These are phyloP conservation scores for Alexandromys fortis DNA, from an alignment of 2,113 vertebrate genomes.

Conservation along the genomic window DNA sequence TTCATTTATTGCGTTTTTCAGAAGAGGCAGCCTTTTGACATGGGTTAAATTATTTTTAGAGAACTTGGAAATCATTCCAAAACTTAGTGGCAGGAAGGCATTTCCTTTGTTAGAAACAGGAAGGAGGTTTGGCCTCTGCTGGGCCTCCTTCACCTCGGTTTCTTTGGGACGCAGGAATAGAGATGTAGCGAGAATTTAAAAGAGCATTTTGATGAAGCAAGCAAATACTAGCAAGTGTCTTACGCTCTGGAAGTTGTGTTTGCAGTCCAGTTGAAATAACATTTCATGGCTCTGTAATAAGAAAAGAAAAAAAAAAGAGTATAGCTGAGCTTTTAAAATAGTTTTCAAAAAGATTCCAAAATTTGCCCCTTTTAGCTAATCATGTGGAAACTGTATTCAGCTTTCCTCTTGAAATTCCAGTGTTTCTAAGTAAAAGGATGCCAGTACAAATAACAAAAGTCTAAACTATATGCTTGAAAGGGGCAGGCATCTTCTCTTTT, in stretches of 20 bases:
- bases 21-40: constrained; percentile 79
- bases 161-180: constrained; percentile 66
- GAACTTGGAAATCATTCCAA: constrained; percentile 78
- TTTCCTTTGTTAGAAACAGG: constrained; percentile 79
- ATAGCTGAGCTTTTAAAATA: constrained; percentile 70
- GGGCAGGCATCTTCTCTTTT: background rate
- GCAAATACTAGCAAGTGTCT: constrained; percentile 78
- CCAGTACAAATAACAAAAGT: background rate
- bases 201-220: constrained; percentile 78
- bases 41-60: constrained; percentile 80
- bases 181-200: constrained; percentile 76
- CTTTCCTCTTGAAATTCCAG: constrained; percentile 43
- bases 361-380: constrained; percentile 52
- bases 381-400: constrained; percentile 35
- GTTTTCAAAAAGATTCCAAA: constrained; percentile 63
- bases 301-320: constrained; percentile 62
- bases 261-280: constrained; percentile 74
- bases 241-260: constrained; percentile 72
- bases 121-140: constrained; percentile 65
- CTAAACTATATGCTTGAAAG: background rate
- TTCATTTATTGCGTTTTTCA: constrained; percentile 76
- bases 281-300: constrained; percentile 64
- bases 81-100: constrained; percentile 78
- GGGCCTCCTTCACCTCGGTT: constrained; percentile 66
- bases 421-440: constrained; percentile 54